Evolutionary conservation across 2,888 invertebrate species (phyloP).

Genomic region (Trachelus stipa): DNA sequence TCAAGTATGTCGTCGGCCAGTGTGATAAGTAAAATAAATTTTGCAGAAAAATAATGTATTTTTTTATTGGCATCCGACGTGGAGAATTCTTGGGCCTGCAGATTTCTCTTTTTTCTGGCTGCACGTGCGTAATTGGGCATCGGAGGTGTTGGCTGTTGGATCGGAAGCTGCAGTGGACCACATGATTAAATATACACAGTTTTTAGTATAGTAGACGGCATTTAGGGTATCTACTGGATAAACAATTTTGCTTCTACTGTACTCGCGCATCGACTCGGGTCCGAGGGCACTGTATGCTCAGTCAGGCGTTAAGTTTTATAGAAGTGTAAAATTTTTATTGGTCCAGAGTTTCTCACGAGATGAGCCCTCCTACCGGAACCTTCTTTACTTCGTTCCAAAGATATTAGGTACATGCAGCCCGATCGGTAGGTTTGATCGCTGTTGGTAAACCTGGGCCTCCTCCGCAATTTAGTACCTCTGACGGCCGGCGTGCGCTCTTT

Average conservation of each 20-base stretch:
- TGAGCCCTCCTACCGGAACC: constrained; percentile 16
- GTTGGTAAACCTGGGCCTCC: not conserved
- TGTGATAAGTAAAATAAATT: not conserved
- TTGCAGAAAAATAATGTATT: not conserved
- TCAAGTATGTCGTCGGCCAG: not conserved
- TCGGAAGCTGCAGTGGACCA: not conserved
- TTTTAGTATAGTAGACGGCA: constrained; percentile 23
- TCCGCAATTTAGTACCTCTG: not conserved
- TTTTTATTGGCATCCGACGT: not conserved
- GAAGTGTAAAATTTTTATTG: constrained; percentile 64
- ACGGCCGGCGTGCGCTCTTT: not conserved
- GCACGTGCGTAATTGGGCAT: not conserved
- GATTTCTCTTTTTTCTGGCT: not conserved
- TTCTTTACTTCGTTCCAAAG: not conserved
- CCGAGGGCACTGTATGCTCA: constrained; percentile 23
- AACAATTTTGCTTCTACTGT: constrained; percentile 36
- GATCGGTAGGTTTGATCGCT: not conserved
- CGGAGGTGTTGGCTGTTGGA: not conserved
- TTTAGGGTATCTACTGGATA: constrained; percentile 34
- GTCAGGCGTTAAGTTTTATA: constrained; percentile 45
- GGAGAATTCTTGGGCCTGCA: not conserved
- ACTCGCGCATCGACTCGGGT: constrained; percentile 14
- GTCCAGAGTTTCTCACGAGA: constrained; percentile 55
- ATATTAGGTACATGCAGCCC: not conserved
- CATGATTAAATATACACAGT: constrained; percentile 29